Conservation (phyloP, 2,888 invertebrate genomes). For the Limnephilus rhombicus region DNA sequence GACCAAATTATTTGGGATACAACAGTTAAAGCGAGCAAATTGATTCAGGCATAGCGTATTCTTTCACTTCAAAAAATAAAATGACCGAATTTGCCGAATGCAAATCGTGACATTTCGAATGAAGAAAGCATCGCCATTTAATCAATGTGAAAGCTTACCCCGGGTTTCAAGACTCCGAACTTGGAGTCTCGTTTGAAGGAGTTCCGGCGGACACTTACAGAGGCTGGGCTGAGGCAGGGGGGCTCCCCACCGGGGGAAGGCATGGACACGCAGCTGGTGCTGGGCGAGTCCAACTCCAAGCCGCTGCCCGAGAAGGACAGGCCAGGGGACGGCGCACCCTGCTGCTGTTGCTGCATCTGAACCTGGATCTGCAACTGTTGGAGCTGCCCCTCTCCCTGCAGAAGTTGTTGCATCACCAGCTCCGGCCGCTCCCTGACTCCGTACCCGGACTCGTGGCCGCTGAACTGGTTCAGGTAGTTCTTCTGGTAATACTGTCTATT, state of each 20-base stretch:
- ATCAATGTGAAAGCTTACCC: conserved; percentile 87
- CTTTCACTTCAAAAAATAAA: conserved; percentile 50
- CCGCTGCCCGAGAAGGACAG: conserved; percentile 83
- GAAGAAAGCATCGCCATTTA: conserved; percentile 78
- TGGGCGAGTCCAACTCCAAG: conserved; percentile 84
- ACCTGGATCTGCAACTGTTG: conserved; percentile 84
- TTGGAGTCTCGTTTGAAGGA: conserved; percentile 79
- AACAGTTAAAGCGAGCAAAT: conserved; percentile 71
- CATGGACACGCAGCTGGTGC: conserved; percentile 86
- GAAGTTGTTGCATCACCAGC: conserved; percentile 76
- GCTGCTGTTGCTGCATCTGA: conserved; percentile 81
- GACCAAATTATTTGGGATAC: conserved; percentile 42
- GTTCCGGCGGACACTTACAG: conserved; percentile 83
- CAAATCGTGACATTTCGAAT: conserved; percentile 40
- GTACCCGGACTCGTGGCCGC: conserved; percentile 78
- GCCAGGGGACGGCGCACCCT: conserved; percentile 76
- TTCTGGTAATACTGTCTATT: conserved; percentile 79
- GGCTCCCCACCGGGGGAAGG: conserved; percentile 84
- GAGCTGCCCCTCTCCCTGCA: conserved; percentile 80
- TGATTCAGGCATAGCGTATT: conserved; percentile 70
- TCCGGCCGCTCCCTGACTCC: conserved; percentile 81
- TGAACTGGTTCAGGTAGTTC: conserved; percentile 74
- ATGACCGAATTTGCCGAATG: conserved; percentile 10
- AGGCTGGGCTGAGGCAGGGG: conserved; percentile 81
- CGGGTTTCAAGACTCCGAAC: conserved; percentile 86